Percentiles rank a stretch among this genome's conserved stretches.
These are phyloP conservation scores for Griposia aprilina DNA, from an alignment of 2,888 invertebrate genomes.

Conservation along the genomic window DNA sequence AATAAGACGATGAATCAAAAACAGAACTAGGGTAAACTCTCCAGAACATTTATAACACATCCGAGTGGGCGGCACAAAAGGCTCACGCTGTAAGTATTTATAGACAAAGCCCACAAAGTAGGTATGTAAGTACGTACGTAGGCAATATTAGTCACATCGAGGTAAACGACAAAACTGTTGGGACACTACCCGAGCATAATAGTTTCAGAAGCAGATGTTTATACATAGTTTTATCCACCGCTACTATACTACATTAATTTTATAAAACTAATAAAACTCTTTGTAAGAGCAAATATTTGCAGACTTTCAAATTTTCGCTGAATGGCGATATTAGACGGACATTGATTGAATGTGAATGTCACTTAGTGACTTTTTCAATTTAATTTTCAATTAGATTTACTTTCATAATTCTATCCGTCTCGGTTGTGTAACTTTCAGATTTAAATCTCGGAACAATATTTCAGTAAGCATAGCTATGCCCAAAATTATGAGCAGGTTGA, in stretches of 20 bases:
- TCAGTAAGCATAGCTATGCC: slow-evolving; percentile 16
- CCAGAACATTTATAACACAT: slow-evolving; percentile 67
- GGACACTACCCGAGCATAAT: slow-evolving; percentile 51
- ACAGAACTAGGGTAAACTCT: slow-evolving; percentile 72
- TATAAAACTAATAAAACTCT: slow-evolving; percentile 46
- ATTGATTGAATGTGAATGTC: slow-evolving; percentile 34
- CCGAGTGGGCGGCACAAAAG: slow-evolving; percentile 74
- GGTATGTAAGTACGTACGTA: slow-evolving; percentile 45
- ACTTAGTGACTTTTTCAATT: slow-evolving; percentile 37
- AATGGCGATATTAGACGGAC: slow-evolving; percentile 18
- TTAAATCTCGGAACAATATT: slow-evolving; percentile 28
- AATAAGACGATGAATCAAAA: slow-evolving; percentile 64
- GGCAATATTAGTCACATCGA: slow-evolving; percentile 65
- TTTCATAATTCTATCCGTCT: slow-evolving; percentile 41
- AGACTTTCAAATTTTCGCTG: slow-evolving; percentile 36
- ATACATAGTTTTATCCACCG: slow-evolving; percentile 58
- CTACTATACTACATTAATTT: slow-evolving; percentile 39
- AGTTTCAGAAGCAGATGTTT: slow-evolving; percentile 61
- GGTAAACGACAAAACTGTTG: slow-evolving; percentile 66
- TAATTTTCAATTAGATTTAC: slow-evolving; percentile 40
- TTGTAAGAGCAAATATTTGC: slow-evolving; percentile 30
- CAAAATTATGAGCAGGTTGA: slow-evolving; percentile 4
- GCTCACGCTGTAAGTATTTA: slow-evolving; percentile 68
- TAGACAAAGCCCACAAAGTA: slow-evolving; percentile 68
- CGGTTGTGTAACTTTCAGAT: slow-evolving; percentile 47